A percentile compares a stretch with the other conserved stretches of the same genome.
phyloP scores from a whole-genome alignment of 2,797 vertebrate genomes.

The Steatocranus sp. region DNA sequence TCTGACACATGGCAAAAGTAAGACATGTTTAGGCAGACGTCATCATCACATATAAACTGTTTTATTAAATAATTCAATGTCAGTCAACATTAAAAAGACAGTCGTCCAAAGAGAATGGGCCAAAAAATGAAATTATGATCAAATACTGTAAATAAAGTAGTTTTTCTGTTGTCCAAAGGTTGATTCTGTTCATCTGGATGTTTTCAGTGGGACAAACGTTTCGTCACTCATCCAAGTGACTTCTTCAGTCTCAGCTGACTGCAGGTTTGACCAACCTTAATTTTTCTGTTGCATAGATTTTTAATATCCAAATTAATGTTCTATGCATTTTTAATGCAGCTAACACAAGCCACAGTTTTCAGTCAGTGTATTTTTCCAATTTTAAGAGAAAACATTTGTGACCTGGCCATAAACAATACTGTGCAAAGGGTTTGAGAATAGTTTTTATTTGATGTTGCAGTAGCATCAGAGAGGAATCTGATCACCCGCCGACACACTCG shows the following conservation, averaged over 20 bases:
- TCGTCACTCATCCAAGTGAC: accelerated
- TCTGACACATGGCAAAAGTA: background rate
- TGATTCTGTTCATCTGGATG: background rate
- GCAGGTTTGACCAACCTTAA: background rate
- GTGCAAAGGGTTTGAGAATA: background rate
- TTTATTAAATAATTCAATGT: background rate
- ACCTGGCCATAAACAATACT: background rate
- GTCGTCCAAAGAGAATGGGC: background rate
- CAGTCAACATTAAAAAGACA: background rate
- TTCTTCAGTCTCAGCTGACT: background rate
- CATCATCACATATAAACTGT: background rate
- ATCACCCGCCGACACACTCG: background rate
- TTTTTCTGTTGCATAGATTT: background rate
- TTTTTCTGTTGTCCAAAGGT: background rate
- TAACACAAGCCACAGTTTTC: background rate
- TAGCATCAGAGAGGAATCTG: background rate
- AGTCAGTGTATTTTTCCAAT: background rate
- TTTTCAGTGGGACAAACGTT: background rate
- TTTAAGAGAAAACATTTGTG: background rate
- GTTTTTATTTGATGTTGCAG: background rate
- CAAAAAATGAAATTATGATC: accelerated
- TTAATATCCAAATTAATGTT: background rate
- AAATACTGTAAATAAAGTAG: background rate
- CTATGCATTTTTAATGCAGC: background rate
- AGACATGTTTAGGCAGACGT: background rate